Base-by-base conservation (phyloP, 2,888 invertebrate species). In the Apomyelois bistriatella region DNA sequence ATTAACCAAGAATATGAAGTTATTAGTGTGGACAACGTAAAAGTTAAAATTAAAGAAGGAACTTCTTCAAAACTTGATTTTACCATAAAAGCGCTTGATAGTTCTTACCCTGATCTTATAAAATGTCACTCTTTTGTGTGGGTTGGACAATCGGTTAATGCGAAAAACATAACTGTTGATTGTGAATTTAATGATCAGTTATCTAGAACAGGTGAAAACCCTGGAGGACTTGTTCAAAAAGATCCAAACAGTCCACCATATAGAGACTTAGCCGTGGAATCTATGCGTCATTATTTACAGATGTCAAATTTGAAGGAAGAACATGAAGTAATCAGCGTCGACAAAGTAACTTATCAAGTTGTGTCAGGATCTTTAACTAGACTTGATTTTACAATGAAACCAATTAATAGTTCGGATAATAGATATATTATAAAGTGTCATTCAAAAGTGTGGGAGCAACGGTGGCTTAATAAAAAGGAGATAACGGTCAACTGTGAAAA, bases 91-190 rank as follows among this genome's bases (percentile, higher is more conserved):
- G 30, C 40, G 15, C 40, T 37, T 5, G 60, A 61, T n/a, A 48
- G 49, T 1, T 16, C 16, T 17, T 35, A 50, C 15, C 15, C 43
- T 83, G 59, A 63, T 85, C 35, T 53, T 8, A 56, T 66, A 1
- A 53, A 50, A 13, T 93, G 93, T 59, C 55, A 76, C 32, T 79
- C 92, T 22, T 61, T 74, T 30, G 81, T 93, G 37, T 93, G 92
- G 93, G 89, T 92, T 13, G 85, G 82, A 50, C 79, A 90, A 0
- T 94, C 93, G 94, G 36, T 91, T 15, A 58, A 70, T 0, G 79
- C 77, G 0, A 77, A 79, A 59, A 74, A 91, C 43, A 64, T 71
- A 16, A 49, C 54, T 1, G 68, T 68, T 8, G 30, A 36, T 7
- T 49, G 49, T 49, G n/a, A 30, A 40, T 10, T 41, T 50, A 17